Conservation (phyloP, 2,888 invertebrate species). For the Lumbricus terrestris region DNA sequence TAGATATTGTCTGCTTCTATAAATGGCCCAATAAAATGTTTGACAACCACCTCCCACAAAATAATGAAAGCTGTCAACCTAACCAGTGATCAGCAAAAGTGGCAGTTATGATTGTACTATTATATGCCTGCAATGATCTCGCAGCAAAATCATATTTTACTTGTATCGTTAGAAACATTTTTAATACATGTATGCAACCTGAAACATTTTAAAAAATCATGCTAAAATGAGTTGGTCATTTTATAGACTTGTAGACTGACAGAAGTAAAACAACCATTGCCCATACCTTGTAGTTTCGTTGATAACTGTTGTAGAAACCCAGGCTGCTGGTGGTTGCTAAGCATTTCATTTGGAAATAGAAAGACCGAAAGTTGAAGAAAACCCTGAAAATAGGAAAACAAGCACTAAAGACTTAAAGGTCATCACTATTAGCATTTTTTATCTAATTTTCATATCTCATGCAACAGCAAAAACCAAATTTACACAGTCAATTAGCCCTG, state of each 20-base stretch:
- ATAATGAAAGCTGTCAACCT: not conserved
- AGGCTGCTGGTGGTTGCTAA: not conserved
- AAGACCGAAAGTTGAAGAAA: not conserved
- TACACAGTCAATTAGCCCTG: no score
- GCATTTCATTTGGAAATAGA: constrained; percentile 14
- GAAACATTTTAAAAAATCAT: no score
- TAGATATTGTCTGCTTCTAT: not conserved
- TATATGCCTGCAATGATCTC: not conserved
- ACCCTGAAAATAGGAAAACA: not conserved
- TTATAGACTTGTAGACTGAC: not conserved
- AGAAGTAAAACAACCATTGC: not conserved
- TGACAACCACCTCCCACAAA: not conserved
- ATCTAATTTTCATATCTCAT: no score
- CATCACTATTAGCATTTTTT: no score
- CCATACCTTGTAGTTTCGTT: not conserved
- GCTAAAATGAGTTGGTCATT: not conserved
- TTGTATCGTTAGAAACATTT: no score
- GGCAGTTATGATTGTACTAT: not conserved
- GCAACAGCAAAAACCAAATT: no score
- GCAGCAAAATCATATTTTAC: no score
- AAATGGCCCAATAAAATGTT: not conserved
- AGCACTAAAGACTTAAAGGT: not conserved
- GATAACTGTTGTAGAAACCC: not conserved
- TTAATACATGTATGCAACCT: no score
- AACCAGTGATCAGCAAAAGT: not conserved